A percentile compares a stretch with the other conserved stretches of the same genome.
These are phyloP conservation scores for Piscicola geometra DNA, from an alignment of 2,888 invertebrate genomes.

Conservation along the genomic window DNA sequence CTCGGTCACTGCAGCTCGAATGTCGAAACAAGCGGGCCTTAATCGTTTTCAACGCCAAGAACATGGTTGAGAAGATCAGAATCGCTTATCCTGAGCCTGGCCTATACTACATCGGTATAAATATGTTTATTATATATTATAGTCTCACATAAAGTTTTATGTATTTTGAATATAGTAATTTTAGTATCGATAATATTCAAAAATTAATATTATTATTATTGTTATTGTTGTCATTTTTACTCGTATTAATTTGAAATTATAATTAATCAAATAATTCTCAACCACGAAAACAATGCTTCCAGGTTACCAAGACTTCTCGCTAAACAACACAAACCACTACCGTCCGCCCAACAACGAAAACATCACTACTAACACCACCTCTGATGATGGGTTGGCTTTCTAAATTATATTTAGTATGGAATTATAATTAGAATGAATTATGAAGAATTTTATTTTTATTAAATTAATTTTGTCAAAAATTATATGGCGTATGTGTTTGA, in stretches of 20 bases:
- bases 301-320: neutral
- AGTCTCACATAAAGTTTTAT: too few species aligned
- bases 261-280: neutral
- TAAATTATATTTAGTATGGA: too few species aligned
- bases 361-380: neutral
- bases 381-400: too few species aligned
- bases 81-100: constrained; percentile 80
- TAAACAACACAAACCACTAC: neutral
- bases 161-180: too few species aligned
- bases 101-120: constrained; percentile 72
- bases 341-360: neutral
- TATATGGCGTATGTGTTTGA: too few species aligned
- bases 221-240: neutral
- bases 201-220: too few species aligned
- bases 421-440: too few species aligned
- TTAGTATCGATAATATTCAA: too few species aligned
- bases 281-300: neutral
- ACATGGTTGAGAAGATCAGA: constrained; percentile 50
- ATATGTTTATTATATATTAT: constrained; percentile 47
- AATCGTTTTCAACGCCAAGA: neutral
- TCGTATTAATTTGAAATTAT: neutral
- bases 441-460: too few species aligned
- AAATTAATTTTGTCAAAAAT: too few species aligned
- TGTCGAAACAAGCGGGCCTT: constrained; percentile 5
- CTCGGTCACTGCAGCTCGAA: neutral